These are phyloP conservation scores for Aphelenchoides besseyi DNA, from an alignment of 1,140 invertebrate species.

Conservation along the genomic window DNA sequence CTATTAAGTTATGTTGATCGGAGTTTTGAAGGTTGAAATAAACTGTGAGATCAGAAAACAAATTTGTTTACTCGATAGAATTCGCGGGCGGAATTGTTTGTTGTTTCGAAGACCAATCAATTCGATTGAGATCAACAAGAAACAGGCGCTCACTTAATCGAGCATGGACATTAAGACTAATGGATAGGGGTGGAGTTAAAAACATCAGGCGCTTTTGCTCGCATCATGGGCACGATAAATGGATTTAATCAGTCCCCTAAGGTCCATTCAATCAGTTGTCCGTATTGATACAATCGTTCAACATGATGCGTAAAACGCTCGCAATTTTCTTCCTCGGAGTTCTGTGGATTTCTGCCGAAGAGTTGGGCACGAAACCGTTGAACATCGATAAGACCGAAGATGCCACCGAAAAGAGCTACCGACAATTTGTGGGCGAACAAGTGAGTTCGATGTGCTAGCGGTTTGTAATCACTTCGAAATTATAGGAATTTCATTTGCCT, in stretches of 20 bases:
- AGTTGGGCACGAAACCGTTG: slow-evolving; percentile 28
- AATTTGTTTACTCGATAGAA: neutral
- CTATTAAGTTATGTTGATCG: neutral
- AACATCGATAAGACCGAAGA: slow-evolving; percentile 40
- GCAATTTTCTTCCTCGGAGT: neutral
- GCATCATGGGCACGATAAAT: neutral
- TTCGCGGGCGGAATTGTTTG: neutral
- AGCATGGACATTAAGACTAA: neutral
- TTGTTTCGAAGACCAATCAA: neutral
- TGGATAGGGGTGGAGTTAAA: neutral
- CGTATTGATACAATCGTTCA: neutral
- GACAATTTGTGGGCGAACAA: slow-evolving; percentile 56
- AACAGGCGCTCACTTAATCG: neutral
- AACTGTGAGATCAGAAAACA: neutral
- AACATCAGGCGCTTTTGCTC: neutral
- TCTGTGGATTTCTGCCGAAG: slow-evolving; percentile 23
- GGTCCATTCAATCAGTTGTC: neutral
- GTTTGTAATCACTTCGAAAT: neutral
- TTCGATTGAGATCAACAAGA: neutral
- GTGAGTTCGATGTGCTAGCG: slow-evolving; percentile 41
- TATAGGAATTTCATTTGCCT: slow-evolving; percentile 36
- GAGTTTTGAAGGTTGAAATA: neutral
- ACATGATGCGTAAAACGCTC: neutral
- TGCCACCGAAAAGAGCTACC: slow-evolving; percentile 47
- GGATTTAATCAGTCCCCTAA: neutral